Conservation (phyloP, 2,113 vertebrate species). For the Sinocyclocheilus maitianheensis region DNA sequence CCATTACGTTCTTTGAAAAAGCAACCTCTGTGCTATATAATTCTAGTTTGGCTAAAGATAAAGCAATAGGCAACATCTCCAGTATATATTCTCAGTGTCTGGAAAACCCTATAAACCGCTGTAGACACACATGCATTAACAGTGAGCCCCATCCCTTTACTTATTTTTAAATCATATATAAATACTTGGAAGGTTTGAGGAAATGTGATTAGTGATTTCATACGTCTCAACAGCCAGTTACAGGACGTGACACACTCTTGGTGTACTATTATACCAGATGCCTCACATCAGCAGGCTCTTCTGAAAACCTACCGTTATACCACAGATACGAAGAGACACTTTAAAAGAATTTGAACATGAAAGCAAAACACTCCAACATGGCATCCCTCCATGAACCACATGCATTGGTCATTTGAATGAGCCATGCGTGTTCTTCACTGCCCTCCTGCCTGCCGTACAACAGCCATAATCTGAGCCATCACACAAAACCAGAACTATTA, state of each 20-base stretch:
- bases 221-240: constrained; percentile 7
- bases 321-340: background rate
- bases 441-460: background rate
- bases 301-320: background rate
- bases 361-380: background rate
- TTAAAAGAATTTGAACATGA: constrained; percentile 1
- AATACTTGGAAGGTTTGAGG: constrained; percentile 3
- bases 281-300: constrained; percentile 11
- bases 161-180: constrained; percentile 9
- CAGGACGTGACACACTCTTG: constrained; percentile 31
- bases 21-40: background rate
- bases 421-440: background rate
- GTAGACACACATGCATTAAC: constrained; percentile 4
- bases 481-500: constrained; percentile 52
- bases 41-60: background rate
- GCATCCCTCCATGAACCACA: constrained; percentile 3
- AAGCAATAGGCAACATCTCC: background rate
- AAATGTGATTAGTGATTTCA: constrained; percentile 16
- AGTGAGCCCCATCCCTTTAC: background rate
- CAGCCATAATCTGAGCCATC: constrained; percentile 21
- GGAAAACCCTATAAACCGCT: constrained; percentile 5
- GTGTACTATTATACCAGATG: background rate
- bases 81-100: background rate
- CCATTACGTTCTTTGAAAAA: background rate
- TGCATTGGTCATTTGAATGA: constrained; percentile 14